Evolutionary conservation across 2,888 invertebrate species (phyloP), one percentile per base, ranked within the genome.

Genomic region (Selenia dentaria): DNA sequence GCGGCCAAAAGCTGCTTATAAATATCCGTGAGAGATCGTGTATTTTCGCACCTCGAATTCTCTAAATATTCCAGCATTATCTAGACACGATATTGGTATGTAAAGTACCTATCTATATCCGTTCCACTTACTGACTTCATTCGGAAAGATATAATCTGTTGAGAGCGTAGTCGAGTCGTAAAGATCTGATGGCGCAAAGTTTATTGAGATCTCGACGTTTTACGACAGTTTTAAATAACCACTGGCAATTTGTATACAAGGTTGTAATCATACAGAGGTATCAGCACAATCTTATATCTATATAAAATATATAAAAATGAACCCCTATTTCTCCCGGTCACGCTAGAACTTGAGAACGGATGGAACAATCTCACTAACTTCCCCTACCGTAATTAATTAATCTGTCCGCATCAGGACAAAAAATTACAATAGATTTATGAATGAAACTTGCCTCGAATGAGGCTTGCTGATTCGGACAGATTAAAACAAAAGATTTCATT

Each of bases 161-260:
- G 14, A 24, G 16, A 20, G 24, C 29, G 18, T n/a, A n/a, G n/a
- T 16, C 14, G 2, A 10, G 22, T 39, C 38, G 34, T 45, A 39
- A 45, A 45, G 6, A 32, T 8, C 16, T 36, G 12, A 16, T 10
- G 24, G 8, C 8, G 5, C 6, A 22, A 8, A 22, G 22, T 22
- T 22, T 39, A 38, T 33, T 37, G 37, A 24, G 22, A 29, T 39
- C 34, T 22, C 10, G 6, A 33, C 26, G 13, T 37, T 43, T 37
- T 22, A 29, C 13, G 38, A 33, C 28, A n/a, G 24, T 34, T 45
- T 45, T 39, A 39, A 39, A 39, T 37, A 43, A 32, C 20, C 9
- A 11, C 25, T 6, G 27, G 27, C 16, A 29, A 33, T 33, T 33
- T 33, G 9, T 14, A 8, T 8, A 6, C 8, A 6, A 22, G 22